These are phyloP conservation scores for Ectropis crepuscularia DNA, from an alignment of 2,888 invertebrate species.

Conservation along the genomic window DNA sequence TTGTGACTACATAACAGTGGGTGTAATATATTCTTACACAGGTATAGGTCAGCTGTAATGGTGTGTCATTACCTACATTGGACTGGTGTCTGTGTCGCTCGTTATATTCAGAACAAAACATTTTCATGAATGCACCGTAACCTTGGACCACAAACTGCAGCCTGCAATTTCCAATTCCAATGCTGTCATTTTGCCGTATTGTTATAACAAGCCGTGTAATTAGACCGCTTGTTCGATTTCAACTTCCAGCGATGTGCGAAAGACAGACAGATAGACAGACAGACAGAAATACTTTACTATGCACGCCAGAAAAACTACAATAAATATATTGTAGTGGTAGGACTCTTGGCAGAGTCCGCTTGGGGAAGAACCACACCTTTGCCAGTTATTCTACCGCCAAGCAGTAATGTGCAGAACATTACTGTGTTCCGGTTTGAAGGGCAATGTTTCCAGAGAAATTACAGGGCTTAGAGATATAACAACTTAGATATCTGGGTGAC, in stretches of 20 bases:
- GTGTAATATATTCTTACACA: neutral
- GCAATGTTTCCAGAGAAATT: no score
- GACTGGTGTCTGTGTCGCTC: conserved; percentile 11
- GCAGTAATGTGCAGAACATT: no score
- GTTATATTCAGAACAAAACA: conserved; percentile 27
- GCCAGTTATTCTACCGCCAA: no score
- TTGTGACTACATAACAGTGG: conserved; percentile 3
- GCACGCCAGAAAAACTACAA: no score
- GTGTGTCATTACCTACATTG: conserved; percentile 12
- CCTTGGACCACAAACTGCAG: conserved; percentile 41
- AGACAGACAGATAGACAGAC: neutral
- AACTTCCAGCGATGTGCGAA: neutral
- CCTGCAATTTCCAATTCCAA: conserved; percentile 43
- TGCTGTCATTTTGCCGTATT: conserved; percentile 42
- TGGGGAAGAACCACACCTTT: no score
- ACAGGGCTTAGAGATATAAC: no score
- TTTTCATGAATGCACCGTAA: conserved; percentile 35
- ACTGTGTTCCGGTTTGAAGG: no score
- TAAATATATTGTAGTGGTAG: no score
- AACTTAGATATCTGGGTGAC: no score
- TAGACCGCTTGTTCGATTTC: conserved; percentile 23
- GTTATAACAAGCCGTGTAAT: conserved; percentile 54
- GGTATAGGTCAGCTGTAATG: conserved; percentile 15
- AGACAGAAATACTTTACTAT: no score
- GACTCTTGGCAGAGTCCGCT: no score